Base-by-base conservation (phyloP, 2,888 invertebrate species). In the Dryobota labecula region DNA sequence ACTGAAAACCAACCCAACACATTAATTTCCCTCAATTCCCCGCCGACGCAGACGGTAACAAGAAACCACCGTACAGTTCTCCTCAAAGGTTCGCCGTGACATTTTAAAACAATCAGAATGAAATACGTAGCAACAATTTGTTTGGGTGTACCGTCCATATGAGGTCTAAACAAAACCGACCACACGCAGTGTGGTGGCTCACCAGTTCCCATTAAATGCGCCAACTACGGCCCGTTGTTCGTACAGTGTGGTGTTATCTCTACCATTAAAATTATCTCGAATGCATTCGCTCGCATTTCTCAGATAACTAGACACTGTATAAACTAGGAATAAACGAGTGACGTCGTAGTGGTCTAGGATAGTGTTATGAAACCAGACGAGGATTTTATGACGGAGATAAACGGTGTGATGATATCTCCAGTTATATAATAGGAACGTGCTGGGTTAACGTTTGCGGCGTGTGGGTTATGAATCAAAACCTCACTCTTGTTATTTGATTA, bases 181-280 rank as follows among this genome's bases (percentile, higher is more conserved):
- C 86, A 84, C 85, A 86, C 84, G 69, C 86, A 54, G 60, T 53
- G 70, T 51, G 62, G 62, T 43, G 41, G 53, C 56, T 60, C 64
- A 64, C 72, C 49, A 54, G 38, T 58, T 74, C 54, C 74, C 77
- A 82, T 82, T 80, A 80, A 86, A 80, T 70, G 71, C 66, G 73
- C 76, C 83, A 80, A 78, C 77, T 80, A 76, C 30, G 74, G 83
- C 62, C 54, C 38, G 62, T 54, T 75, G 72, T 76, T 79, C 60
- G 13, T 68, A 78, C 80, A 72, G 36, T 70, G 78, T 77, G 58
- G 75, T 82, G 78, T 85, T 85, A 86, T 85, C 84, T 62, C 76
- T 38, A 78, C 80, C 70, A 85, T 86, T 84, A 82, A 76, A 86
- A 82, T 79, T 86, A 86, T 86, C 87, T 85, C 63, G 57, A 77